Percentiles rank a stretch among this genome's conserved stretches.
Conservation (phyloP, 2,797 vertebrate genomes). For the Lutjanus campechanus region DNA sequence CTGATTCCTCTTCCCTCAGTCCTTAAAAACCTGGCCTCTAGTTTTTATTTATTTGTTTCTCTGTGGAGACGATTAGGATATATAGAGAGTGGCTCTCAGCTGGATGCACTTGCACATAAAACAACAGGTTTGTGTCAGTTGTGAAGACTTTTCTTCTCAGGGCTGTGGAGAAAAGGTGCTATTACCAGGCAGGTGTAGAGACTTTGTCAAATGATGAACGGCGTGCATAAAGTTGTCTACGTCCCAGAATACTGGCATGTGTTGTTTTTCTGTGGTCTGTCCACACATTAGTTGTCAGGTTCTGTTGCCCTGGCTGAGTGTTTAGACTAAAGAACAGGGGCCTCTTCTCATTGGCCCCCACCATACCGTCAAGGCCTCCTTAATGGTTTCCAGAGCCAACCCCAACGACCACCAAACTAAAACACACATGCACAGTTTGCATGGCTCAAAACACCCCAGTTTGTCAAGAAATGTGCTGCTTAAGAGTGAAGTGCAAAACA, state of each 20-base stretch:
- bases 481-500: conserved; percentile 20
- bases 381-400: conserved; percentile 57
- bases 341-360: conserved; percentile 9
- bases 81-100: conserved; percentile 23
- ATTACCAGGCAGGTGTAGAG: neutral
- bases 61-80: conserved; percentile 15
- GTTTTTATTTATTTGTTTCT: conserved; percentile 35
- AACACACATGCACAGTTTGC: conserved; percentile 6
- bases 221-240: neutral
- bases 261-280: conserved; percentile 25
- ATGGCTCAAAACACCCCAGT: conserved; percentile 24
- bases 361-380: conserved; percentile 30
- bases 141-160: conserved; percentile 13
- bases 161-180: neutral
- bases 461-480: conserved; percentile 13
- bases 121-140: conserved; percentile 14
- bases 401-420: conserved; percentile 26
- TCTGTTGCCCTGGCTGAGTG: conserved; percentile 17
- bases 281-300: conserved; percentile 4
- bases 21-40: neutral
- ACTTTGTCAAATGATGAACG: conserved; percentile 5
- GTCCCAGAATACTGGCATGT: neutral
- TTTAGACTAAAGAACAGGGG: conserved; percentile 18
- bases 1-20: neutral
- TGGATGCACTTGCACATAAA: conserved; percentile 34